phyloP scores from a whole-genome alignment of 2,113 vertebrate genomes.

The Prunella himalayana region DNA sequence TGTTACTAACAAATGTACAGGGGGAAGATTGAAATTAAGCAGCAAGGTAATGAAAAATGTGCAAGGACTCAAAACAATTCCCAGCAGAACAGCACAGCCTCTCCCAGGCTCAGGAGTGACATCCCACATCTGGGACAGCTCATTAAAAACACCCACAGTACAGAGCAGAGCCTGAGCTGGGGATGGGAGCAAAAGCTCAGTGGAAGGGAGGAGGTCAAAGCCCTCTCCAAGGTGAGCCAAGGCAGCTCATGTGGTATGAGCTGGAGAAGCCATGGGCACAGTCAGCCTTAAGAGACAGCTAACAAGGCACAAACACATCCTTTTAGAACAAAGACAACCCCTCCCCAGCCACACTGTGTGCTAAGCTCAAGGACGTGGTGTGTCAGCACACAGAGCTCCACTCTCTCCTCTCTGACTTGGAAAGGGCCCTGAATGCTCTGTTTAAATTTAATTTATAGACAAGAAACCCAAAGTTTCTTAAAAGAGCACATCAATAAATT shows the following conservation, averaged over 20 bases:
- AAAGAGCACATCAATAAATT: slow-evolving; percentile 39
- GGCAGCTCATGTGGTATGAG: background rate
- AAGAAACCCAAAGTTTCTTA: background rate
- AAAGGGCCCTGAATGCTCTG: slow-evolving; percentile 6
- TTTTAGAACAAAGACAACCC: background rate
- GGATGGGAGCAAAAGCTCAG: background rate
- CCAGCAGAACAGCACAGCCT: background rate
- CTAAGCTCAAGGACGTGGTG: background rate
- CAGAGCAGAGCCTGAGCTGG: fast-evolving
- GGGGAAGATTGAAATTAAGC: background rate
- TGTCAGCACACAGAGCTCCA: background rate
- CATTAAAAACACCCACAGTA: fast-evolving
- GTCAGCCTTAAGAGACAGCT: background rate
- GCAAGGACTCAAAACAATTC: background rate
- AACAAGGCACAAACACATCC: background rate
- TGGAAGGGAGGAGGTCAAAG: background rate
- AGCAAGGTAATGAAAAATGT: background rate
- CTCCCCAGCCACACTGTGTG: background rate
- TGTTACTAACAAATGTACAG: background rate
- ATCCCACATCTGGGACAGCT: background rate
- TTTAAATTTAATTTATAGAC: slow-evolving; percentile 27
- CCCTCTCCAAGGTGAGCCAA: background rate
- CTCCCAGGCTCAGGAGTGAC: background rate
- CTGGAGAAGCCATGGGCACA: background rate
- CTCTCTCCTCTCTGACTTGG: background rate